Conservation (phyloP, 1,140 invertebrate species). For the Lasioglossum baleicum region DNA sequence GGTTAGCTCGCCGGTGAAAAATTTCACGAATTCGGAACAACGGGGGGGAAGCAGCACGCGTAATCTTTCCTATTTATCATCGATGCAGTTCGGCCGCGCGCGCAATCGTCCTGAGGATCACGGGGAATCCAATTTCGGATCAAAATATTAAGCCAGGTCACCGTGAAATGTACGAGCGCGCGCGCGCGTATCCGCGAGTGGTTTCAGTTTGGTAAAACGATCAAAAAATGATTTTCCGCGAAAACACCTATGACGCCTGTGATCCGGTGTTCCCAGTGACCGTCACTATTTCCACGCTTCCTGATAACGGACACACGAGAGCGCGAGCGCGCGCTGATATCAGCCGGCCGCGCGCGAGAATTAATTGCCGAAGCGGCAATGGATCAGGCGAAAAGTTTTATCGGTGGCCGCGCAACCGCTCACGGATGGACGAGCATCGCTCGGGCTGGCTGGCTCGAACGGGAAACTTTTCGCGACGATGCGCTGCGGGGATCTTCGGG, state of each 20-base stretch:
- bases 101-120: neutral
- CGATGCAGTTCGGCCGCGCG: neutral
- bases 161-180: neutral
- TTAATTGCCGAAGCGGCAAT: slow-evolving; percentile 50
- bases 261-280: slow-evolving; percentile 20
- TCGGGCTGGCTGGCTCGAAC: neutral
- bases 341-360: slow-evolving; percentile 28
- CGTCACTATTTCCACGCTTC: slow-evolving; percentile 43
- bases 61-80: slow-evolving; percentile 4
- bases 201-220: slow-evolving; percentile 34
- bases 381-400: slow-evolving; percentile 51
- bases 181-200: neutral
- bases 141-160: slow-evolving; percentile 21
- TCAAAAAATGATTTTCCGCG: slow-evolving; percentile 50
- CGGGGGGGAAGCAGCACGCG: neutral
- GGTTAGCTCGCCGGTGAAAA: neutral
- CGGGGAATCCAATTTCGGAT: neutral
- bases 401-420: slow-evolving; percentile 17
- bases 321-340: slow-evolving; percentile 34
- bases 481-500: slow-evolving; percentile 28
- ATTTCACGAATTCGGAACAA: neutral
- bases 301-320: slow-evolving; percentile 41
- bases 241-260: slow-evolving; percentile 35
- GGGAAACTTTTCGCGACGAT: slow-evolving; percentile 27
- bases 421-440: neutral